Conservation (phyloP, 2,888 invertebrate species). For the Eueremaeus valkanovi region DNA sequence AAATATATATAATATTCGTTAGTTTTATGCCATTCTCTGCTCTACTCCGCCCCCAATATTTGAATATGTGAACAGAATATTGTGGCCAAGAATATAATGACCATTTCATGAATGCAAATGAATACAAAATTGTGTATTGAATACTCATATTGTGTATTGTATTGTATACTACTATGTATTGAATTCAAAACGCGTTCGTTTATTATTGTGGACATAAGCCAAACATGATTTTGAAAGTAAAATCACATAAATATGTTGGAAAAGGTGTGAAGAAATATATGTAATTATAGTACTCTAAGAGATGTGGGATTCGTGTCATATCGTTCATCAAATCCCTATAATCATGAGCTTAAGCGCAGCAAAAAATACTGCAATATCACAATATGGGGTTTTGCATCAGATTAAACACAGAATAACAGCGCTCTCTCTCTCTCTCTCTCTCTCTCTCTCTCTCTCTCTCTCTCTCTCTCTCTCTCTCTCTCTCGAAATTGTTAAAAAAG, state of each 20-base stretch:
- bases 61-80: background rate
- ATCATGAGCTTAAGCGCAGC: conserved; percentile 12
- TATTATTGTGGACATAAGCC: conserved; percentile 30
- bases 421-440: background rate
- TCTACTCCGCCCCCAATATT: conserved; percentile 21
- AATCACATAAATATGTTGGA: conserved; percentile 23
- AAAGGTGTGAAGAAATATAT: conserved; percentile 26
- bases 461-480: background rate
- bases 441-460: background rate
- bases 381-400: conserved; percentile 27
- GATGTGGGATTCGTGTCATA: conserved; percentile 32
- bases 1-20: too few relatives aligned
- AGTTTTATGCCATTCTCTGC: background rate
- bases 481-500: background rate
- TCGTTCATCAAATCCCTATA: conserved; percentile 26
- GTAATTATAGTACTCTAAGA: conserved; percentile 28
- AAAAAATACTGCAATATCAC: conserved; percentile 28
- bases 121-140: too few relatives aligned
- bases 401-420: background rate
- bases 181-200: background rate
- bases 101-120: conserved; percentile 16
- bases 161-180: background rate
- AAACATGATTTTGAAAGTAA: background rate
- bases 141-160: background rate
- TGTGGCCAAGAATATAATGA: conserved; percentile 20